These are phyloP conservation scores for Cyrtodaria siliqua DNA, from an alignment of 2,888 invertebrate genomes.

Conservation along the genomic window DNA sequence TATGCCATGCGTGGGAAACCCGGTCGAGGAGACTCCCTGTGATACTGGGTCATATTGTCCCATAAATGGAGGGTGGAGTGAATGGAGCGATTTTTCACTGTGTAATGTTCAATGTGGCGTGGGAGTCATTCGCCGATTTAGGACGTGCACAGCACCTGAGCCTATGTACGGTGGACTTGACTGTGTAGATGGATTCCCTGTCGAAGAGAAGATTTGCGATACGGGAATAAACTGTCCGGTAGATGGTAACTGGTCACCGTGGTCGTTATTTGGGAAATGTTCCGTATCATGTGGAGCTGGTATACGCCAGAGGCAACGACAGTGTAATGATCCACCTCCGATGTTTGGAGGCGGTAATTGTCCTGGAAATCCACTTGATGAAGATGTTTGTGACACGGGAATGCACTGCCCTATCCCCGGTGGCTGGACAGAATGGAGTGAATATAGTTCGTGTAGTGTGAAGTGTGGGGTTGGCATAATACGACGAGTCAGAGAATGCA, in stretches of 20 bases:
- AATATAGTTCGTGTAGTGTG: conserved; percentile 33
- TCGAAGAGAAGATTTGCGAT: conserved; percentile 42
- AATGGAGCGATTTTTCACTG: conserved; percentile 33
- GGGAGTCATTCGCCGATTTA: conserved; percentile 27
- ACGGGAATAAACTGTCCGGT: conserved; percentile 50
- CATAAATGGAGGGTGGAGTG: conserved; percentile 46
- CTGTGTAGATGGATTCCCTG: conserved; percentile 37
- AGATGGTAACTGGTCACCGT: conserved; percentile 57
- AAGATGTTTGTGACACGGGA: conserved; percentile 22
- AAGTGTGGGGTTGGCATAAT: conserved; percentile 51
- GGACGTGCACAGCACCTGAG: conserved; percentile 44
- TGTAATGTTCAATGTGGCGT: conserved; percentile 55
- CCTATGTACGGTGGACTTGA: conserved; percentile 48
- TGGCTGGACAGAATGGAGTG: conserved; percentile 51
- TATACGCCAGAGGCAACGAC: conserved; percentile 22
- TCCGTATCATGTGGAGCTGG: conserved; percentile 58
- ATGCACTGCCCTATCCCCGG: conserved; percentile 54
- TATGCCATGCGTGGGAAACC: conserved; percentile 30
- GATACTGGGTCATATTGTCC: conserved; percentile 47
- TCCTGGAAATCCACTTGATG: conserved; percentile 43
- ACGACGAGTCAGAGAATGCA: conserved; percentile 26
- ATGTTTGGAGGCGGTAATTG: conserved; percentile 49
- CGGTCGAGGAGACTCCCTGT: conserved; percentile 30
- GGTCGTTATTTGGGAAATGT: conserved; percentile 49
- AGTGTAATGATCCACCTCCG: conserved; percentile 56